A percentile compares a stretch with the other conserved stretches of the same genome.
phyloP scores from a whole-genome alignment of 2,113 vertebrate species.

The Australoheros scitulus region DNA sequence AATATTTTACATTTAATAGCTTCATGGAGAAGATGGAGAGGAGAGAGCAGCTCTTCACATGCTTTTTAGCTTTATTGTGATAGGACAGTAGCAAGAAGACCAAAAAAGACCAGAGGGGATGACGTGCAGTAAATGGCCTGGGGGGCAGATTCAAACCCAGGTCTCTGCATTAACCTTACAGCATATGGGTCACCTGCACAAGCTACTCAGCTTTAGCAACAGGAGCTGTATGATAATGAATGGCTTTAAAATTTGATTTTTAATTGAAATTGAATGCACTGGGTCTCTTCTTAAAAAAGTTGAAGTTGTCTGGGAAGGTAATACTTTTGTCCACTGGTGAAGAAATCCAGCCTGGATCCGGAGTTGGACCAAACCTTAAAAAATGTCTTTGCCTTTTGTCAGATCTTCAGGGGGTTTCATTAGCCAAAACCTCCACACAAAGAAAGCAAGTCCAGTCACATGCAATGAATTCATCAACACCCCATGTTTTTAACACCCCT shows the following conservation, averaged over 20 bases:
- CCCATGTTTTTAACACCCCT: constrained; percentile 75
- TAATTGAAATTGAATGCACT: background rate
- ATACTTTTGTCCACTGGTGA: background rate
- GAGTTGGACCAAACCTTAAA: constrained; percentile 38
- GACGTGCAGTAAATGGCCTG: background rate
- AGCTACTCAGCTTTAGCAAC: too few relatives aligned
- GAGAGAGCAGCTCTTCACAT: background rate
- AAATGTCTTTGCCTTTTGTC: constrained; percentile 62
- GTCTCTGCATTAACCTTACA: background rate
- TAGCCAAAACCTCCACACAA: constrained; percentile 67
- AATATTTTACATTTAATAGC: too few relatives aligned
- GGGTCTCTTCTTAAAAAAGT: background rate
- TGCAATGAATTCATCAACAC: constrained; percentile 81
- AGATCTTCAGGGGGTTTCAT: constrained; percentile 67
- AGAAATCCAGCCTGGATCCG: constrained; percentile 26
- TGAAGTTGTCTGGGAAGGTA: background rate
- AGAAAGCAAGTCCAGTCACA: constrained; percentile 72
- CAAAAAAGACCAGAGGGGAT: background rate
- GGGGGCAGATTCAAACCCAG: background rate
- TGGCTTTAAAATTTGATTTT: background rate
- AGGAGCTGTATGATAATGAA: background rate
- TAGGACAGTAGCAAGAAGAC: background rate
- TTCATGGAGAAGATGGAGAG: too few relatives aligned
- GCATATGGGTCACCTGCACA: too few relatives aligned
- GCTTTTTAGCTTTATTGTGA: too few relatives aligned